Percentiles rank a stretch among this genome's conserved stretches.
Evolutionary conservation across 2,888 invertebrate genomes (phyloP).

Genomic region (Drosophila recens): DNA sequence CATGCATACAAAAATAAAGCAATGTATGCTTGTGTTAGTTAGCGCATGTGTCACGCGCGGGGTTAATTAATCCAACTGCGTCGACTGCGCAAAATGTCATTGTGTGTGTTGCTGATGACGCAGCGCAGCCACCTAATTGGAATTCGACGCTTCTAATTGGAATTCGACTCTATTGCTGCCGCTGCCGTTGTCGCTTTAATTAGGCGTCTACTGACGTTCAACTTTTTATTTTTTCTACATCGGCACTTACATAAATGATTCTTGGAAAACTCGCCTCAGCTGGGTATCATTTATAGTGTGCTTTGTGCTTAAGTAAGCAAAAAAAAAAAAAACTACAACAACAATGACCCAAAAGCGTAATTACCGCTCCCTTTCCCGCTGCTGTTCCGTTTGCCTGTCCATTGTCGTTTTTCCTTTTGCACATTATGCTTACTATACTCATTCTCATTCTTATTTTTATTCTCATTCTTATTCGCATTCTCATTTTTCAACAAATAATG

Average conservation of each 20-base stretch:
- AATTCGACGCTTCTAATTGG: slow-evolving; percentile 75
- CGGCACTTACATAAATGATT: slow-evolving; percentile 45
- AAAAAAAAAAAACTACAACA: slow-evolving; percentile 35
- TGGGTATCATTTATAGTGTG: slow-evolving; percentile 39
- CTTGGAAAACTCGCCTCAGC: slow-evolving; percentile 49
- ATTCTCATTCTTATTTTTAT: slow-evolving; percentile 9
- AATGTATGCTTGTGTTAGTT: slow-evolving; percentile 27
- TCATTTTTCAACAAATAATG: slow-evolving; percentile 43
- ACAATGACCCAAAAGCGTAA: slow-evolving; percentile 52
- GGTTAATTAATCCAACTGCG: slow-evolving; percentile 79
- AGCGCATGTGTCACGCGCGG: slow-evolving; percentile 77
- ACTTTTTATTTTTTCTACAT: slow-evolving; percentile 17
- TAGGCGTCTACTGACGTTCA: slow-evolving; percentile 59
- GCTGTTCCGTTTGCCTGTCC: not conserved
- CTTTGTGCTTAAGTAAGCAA: slow-evolving; percentile 48
- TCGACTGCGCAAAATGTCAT: slow-evolving; percentile 75
- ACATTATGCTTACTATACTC: slow-evolving; percentile 28
- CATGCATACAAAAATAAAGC: slow-evolving; percentile 17
- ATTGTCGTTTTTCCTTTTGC: slow-evolving; percentile 24
- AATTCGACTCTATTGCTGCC: slow-evolving; percentile 61
- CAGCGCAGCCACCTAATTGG: slow-evolving; percentile 75
- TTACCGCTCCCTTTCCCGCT: slow-evolving; percentile 21
- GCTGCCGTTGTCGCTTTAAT: slow-evolving; percentile 57
- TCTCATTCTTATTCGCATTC: slow-evolving; percentile 23
- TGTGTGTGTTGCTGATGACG: slow-evolving; percentile 68